Conservation (phyloP, 1,140 invertebrate species). For the Lepidurus apus region DNA sequence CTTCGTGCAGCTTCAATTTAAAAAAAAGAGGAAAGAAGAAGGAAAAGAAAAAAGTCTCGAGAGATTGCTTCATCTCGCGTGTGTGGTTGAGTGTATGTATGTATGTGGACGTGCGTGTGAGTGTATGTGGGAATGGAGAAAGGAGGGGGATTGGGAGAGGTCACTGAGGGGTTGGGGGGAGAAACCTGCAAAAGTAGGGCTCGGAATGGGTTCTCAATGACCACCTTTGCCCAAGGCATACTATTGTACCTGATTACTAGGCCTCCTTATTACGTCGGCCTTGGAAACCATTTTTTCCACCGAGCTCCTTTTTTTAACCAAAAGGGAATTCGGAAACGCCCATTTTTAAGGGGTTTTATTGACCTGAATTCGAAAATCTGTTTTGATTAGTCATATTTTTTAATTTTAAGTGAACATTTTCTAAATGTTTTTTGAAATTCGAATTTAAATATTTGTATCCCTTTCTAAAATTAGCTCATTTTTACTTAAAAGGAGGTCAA, state of each 20-base stretch:
- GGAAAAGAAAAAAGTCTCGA: neutral
- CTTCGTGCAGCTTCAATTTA: neutral
- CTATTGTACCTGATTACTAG: neutral
- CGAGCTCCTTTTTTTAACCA: no score
- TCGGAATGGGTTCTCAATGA: slow-evolving; percentile 1
- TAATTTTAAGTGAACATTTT: no score
- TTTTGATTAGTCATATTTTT: no score
- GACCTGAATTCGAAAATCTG: no score
- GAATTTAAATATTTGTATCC: no score
- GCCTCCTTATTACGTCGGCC: neutral
- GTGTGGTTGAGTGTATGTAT: neutral
- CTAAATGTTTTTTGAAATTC: no score
- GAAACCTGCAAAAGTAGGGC: neutral
- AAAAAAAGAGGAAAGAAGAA: neutral
- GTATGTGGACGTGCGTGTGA: no score
- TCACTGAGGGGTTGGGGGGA: neutral
- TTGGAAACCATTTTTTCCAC: no score
- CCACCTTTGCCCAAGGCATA: neutral
- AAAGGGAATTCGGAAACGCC: no score
- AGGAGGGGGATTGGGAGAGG: neutral
- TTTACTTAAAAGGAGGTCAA: no score
- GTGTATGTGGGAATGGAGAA: neutral
- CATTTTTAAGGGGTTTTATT: no score
- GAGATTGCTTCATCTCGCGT: slow-evolving; percentile 13
- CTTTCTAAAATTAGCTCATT: no score